phyloP scores from a whole-genome alignment of 2,113 vertebrate species.

The Haemorhous mexicanus region DNA sequence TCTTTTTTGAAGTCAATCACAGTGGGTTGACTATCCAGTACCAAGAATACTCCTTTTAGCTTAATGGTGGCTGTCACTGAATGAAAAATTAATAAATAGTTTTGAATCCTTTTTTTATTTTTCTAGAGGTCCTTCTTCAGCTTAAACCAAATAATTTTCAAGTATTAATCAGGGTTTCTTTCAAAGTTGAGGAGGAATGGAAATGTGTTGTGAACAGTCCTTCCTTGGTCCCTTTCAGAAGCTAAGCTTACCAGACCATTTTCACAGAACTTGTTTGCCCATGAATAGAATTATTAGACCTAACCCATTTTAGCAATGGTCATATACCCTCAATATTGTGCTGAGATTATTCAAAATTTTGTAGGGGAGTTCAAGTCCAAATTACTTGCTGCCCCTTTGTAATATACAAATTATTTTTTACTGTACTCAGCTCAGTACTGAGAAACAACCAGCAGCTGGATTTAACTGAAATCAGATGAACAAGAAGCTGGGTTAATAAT shows the following conservation, averaged over 20 bases:
- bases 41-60: neutral
- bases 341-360: neutral
- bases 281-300: neutral
- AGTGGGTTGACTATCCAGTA: neutral
- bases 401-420: neutral
- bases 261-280: neutral
- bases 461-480: neutral
- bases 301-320: neutral
- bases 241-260: neutral
- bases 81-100: neutral
- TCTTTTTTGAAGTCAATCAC: neutral
- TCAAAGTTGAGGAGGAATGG: neutral
- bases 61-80: neutral
- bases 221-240: neutral
- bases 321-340: neutral
- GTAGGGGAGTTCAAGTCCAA: neutral
- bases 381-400: neutral
- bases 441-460: neutral
- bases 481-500: neutral
- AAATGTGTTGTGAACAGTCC: neutral
- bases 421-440: neutral
- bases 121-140: neutral
- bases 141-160: neutral
- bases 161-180: neutral
- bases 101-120: neutral